Conservation (phyloP, 2,888 invertebrate species). For the Diploptera punctata region DNA sequence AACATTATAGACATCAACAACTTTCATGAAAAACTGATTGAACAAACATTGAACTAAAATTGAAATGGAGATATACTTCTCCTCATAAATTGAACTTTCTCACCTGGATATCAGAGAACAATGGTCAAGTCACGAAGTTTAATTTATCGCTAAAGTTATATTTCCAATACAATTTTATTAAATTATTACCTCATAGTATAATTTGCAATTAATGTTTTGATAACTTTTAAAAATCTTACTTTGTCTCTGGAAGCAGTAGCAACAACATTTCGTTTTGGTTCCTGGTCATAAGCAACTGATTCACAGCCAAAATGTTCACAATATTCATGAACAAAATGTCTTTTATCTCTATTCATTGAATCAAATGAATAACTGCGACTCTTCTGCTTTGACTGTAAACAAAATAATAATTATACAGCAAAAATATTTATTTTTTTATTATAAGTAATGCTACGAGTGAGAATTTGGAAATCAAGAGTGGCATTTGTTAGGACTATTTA, state of each 20-base stretch:
- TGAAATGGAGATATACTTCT: not conserved
- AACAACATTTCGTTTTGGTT: constrained; percentile 95
- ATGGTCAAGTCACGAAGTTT: no score
- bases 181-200: not conserved
- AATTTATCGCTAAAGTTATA: no score
- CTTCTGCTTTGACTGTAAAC: constrained; percentile 73
- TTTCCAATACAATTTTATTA: not conserved
- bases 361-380: constrained; percentile 88
- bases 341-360: constrained; percentile 91
- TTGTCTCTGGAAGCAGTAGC: constrained; percentile 84
- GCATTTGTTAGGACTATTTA: no score
- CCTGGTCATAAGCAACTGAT: constrained; percentile 92
- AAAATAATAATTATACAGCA: not conserved
- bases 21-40: no score
- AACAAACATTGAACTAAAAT: no score
- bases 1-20: no score
- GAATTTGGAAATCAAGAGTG: no score
- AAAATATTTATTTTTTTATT: no score
- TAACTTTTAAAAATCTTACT: constrained; percentile 56
- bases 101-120: no score
- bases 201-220: no score
- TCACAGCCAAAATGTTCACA: constrained; percentile 95
- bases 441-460: no score
- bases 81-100: no score
- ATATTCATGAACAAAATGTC: constrained; percentile 92